Percentiles rank a stretch among this genome's conserved stretches.
phyloP scores from a whole-genome alignment of 1,140 invertebrate species.

The Carposina sasakii region DNA sequence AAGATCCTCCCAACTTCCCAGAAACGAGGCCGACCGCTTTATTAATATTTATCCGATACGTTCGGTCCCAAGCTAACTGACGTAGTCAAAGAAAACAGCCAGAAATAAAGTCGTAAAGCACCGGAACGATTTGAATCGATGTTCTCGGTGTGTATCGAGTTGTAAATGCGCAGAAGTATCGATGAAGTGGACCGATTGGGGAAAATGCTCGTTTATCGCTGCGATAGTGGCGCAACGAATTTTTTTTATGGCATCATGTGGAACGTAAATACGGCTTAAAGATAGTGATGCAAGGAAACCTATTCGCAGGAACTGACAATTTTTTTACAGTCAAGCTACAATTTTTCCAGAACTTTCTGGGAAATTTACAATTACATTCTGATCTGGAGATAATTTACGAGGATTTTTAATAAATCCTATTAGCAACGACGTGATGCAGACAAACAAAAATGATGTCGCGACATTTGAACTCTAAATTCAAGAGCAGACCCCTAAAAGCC shows the following conservation, averaged over 20 bases:
- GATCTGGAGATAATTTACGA: no score
- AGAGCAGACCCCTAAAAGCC: no score
- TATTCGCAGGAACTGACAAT: no score
- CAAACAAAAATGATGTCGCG: no score
- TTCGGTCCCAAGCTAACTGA: slow-evolving; percentile 63
- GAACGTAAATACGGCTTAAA: no score
- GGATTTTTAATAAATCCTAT: no score
- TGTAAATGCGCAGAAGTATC: slow-evolving; percentile 58
- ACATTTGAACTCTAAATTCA: no score
- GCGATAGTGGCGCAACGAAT: slow-evolving; percentile 19
- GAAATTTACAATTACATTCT: no score
- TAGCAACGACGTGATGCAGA: no score
- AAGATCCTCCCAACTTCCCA: slow-evolving; percentile 69
- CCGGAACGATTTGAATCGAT: slow-evolving; percentile 67
- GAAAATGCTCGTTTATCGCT: slow-evolving; percentile 35
- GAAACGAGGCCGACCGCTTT: slow-evolving; percentile 68
- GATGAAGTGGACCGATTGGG: slow-evolving; percentile 34
- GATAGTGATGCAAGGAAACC: slow-evolving; percentile 20
- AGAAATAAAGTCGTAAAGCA: slow-evolving; percentile 70
- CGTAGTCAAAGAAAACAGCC: slow-evolving; percentile 69
- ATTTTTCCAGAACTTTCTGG: no score
- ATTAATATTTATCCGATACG: slow-evolving; percentile 73
- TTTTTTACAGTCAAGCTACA: no score
- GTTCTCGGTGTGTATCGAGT: slow-evolving; percentile 52
- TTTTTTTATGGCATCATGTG: slow-evolving; percentile 23